Evolutionary conservation across 2,113 vertebrate species (phyloP), one percentile per base, ranked within the genome.

Genomic region (Antigone vipio): DNA sequence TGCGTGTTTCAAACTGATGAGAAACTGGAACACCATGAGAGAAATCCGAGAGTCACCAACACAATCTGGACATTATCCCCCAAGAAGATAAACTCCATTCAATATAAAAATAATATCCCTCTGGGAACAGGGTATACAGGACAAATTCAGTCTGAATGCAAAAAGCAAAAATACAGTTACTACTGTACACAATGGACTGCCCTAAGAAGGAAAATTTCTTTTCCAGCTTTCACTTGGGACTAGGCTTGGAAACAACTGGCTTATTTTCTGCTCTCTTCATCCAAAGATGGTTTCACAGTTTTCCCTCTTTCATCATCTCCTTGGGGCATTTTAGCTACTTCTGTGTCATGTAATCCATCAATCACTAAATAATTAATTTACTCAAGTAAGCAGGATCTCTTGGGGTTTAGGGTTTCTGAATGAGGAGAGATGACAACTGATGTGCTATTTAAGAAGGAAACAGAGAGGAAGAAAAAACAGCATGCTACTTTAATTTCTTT

Each of bases 351-450:
- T 68, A 96, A 97, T 94, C 88, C 86, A 82, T 92, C 81, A 92
- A 32, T 94, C 68, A 78, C 49, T 96, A 96, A 97, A 97, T 97
- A 97, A 97, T 94, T 97, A 92, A 97, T 97, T 94, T 96, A 92
- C 53, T 78, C 81, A 78, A 95, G 81, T 89, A 96, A 92, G 76
- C 8, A 88, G 47, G 13, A 40, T 60, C 94, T 91, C 60, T 23
- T 64, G 78, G 40, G 86, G 29, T 73, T 95, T 91, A 56, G 14
- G 45, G 30, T 79, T 96, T 96, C 84, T 84, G 68, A 89, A 35
- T 78, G 88, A 94, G 62, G 24, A 91, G 49, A 79, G 20, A 64
- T 87, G 95, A 94, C 81, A 92, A 62, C 23, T 93, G 82, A 96
- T 82, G 68, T 74, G 44, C 55, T 88, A n/a, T 63, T 62, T 89